phyloP scores from a whole-genome alignment of 1,140 invertebrate genomes.

The Hylyphantes graminicola region DNA sequence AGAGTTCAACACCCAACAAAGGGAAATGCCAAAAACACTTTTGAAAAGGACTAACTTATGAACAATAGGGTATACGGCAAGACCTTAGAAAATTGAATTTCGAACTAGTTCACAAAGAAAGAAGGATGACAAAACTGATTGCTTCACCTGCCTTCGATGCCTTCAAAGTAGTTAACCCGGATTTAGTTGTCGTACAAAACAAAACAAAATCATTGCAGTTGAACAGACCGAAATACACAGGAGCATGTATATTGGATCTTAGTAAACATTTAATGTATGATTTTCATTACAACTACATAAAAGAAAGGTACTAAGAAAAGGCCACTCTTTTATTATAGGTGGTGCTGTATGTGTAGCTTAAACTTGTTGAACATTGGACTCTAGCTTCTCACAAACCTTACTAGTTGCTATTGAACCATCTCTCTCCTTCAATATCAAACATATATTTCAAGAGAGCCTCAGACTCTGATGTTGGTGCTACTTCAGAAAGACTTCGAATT shows the following conservation, averaged over 20 bases:
- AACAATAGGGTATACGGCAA: conserved; percentile 13
- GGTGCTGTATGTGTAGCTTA: too few relatives aligned
- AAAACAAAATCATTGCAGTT: conserved; percentile 4
- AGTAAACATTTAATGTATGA: too few relatives aligned
- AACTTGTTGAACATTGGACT: conserved; percentile 64
- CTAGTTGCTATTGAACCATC: too few relatives aligned
- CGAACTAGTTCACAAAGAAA: not conserved
- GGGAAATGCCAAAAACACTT: conserved; percentile 9
- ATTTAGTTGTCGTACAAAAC: not conserved
- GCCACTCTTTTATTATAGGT: too few relatives aligned
- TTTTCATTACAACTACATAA: too few relatives aligned
- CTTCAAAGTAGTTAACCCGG: conserved; percentile 25
- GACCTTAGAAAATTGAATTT: not conserved
- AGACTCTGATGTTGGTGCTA: too few relatives aligned
- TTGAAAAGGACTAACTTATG: conserved; percentile 62
- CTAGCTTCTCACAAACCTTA: too few relatives aligned
- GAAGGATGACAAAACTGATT: not conserved
- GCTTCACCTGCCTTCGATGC: conserved; percentile 46
- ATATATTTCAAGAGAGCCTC: too few relatives aligned
- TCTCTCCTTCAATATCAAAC: too few relatives aligned
- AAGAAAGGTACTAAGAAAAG: too few relatives aligned
- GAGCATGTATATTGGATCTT: conserved; percentile 32
- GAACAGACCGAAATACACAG: conserved; percentile 24
- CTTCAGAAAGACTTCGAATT: too few relatives aligned
- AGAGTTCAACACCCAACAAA: too few relatives aligned